Evolutionary conservation across 2,888 invertebrate species (phyloP).

Genomic region (Ophion slaviceki): DNA sequence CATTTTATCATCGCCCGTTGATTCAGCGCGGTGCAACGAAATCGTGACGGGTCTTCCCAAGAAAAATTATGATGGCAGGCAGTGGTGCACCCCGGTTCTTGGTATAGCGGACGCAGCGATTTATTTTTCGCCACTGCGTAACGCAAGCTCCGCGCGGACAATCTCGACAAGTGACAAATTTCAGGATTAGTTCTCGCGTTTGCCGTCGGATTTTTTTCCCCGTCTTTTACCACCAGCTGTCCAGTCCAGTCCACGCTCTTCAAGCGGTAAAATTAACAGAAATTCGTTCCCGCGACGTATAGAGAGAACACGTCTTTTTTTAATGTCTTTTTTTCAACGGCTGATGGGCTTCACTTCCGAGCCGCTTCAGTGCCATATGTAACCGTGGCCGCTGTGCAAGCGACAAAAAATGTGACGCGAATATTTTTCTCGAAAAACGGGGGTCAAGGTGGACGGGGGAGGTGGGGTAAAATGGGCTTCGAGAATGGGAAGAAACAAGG

Average conservation of each 20-base stretch:
- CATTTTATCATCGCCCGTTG: no score
- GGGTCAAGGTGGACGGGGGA: neutral
- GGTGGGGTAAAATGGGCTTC: neutral
- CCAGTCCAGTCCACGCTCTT: neutral
- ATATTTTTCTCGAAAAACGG: neutral
- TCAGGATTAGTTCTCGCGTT: neutral
- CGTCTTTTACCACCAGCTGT: neutral
- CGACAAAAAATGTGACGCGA: neutral
- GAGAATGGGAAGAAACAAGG: neutral
- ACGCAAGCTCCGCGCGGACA: neutral
- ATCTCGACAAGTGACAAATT: neutral
- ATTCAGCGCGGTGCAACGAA: neutral
- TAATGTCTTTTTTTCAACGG: no score
- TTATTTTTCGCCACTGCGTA: neutral
- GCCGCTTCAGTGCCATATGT: no score
- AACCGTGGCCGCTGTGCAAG: neutral
- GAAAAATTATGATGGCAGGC: neutral
- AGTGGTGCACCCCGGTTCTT: no score
- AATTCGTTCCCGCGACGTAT: no score
- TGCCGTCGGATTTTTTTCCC: neutral
- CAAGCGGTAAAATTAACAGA: neutral
- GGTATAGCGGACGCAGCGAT: neutral
- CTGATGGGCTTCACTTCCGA: no score
- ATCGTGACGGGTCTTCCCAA: constrained; percentile 17
- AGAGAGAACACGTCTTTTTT: no score